Evolutionary conservation across 1,140 invertebrate genomes (phyloP).

Genomic region (Pogonus chalceus): DNA sequence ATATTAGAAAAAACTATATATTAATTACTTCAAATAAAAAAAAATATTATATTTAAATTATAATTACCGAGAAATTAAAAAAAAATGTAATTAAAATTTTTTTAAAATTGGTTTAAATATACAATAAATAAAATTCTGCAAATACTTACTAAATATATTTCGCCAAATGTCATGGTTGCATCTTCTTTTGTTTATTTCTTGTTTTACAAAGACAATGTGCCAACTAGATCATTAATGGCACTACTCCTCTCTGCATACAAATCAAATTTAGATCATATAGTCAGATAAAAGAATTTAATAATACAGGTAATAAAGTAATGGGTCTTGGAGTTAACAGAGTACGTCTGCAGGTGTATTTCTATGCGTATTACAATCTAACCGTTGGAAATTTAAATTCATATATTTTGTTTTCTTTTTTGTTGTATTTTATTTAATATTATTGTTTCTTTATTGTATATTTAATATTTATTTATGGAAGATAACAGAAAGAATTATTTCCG

Average conservation of each 20-base stretch:
- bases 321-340: too few species aligned
- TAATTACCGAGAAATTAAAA: too few species aligned
- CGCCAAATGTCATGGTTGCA: too few species aligned
- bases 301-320: slow-evolving; percentile 14
- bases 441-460: slow-evolving; percentile 1
- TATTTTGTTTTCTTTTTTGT: not conserved
- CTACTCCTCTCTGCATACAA: not conserved
- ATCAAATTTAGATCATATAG: slow-evolving; percentile 14
- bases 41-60: too few species aligned
- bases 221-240: not conserved
- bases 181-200: too few species aligned
- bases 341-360: slow-evolving; percentile 4
- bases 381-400: not conserved
- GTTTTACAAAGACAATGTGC: not conserved
- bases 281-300: slow-evolving; percentile 14
- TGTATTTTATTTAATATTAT: not conserved
- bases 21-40: too few species aligned
- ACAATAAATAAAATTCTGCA: too few species aligned
- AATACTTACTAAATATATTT: too few species aligned
- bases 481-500: not conserved
- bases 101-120: too few species aligned
- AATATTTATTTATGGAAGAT: slow-evolving; percentile 3
- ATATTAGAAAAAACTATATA: too few species aligned
- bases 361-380: slow-evolving; percentile 3
- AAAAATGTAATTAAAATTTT: too few species aligned